Percentiles rank a stretch among this genome's conserved stretches.
Conservation (phyloP, 2,797 vertebrate species). For the Carduelis carduelis region DNA sequence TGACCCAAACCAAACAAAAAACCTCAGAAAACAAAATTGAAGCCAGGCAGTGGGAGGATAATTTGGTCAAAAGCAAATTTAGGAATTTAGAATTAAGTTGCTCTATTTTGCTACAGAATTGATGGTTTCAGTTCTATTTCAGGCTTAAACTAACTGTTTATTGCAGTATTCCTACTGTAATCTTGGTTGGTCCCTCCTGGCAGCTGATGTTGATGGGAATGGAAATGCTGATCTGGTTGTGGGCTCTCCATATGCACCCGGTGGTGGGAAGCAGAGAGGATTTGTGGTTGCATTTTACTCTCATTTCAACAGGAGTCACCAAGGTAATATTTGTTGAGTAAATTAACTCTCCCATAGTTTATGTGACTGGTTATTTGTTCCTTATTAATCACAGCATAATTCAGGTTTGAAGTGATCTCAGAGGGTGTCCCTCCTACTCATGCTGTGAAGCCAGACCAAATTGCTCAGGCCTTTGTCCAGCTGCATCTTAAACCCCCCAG, state of each 20-base stretch:
- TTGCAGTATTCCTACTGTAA: conserved; percentile 77
- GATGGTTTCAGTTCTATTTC: background rate
- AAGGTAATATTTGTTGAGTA: conserved; percentile 58
- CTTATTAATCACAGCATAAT: background rate
- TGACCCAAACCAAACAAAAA: background rate
- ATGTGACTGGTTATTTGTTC: background rate
- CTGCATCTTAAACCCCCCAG: background rate
- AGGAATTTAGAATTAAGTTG: background rate
- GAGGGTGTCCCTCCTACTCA: background rate
- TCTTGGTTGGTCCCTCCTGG: conserved; percentile 79
- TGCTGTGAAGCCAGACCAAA: background rate
- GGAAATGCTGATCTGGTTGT: conserved; percentile 70
- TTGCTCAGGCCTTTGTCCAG: background rate
- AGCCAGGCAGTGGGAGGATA: background rate
- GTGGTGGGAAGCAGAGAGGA: conserved; percentile 75
- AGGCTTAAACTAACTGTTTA: background rate
- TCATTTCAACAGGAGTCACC: background rate
- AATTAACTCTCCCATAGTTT: background rate
- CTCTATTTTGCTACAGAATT: background rate
- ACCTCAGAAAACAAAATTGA: background rate
- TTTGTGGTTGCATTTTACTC: conserved; percentile 75
- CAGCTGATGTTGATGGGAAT: conserved; percentile 72
- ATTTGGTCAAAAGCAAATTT: background rate
- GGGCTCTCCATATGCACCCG: conserved; percentile 76
- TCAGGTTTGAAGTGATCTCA: background rate